A percentile compares a stretch with the other conserved stretches of the same genome.
Conservation (phyloP, 92 coral and sea anemone genomes). For the Phenganax marumi region DNA sequence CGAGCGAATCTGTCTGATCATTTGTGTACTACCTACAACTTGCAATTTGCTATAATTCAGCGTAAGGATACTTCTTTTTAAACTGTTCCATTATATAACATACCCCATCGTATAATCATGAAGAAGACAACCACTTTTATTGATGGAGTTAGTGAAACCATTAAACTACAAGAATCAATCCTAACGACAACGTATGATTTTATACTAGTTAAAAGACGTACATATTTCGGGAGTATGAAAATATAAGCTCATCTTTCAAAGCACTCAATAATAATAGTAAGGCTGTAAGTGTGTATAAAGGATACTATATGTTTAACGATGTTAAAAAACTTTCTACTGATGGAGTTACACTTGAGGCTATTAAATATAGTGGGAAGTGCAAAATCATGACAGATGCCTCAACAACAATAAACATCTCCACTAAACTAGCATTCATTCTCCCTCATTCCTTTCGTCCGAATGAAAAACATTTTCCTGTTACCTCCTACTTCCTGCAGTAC, state of each 20-base stretch:
- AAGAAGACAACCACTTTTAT: constrained; percentile 14
- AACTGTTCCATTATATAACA: not conserved
- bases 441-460: too few relatives aligned
- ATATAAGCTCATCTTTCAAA: not conserved
- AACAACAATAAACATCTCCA: not conserved
- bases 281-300: not conserved
- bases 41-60: too few relatives aligned
- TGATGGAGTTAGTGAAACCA: not conserved
- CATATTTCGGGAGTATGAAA: constrained; percentile 34
- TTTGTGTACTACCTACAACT: too few relatives aligned
- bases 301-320: constrained; percentile 7
- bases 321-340: not conserved
- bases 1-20: too few relatives aligned
- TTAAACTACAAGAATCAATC: constrained; percentile 5
- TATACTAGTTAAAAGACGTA: constrained; percentile 24
- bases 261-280: too few relatives aligned
- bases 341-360: not conserved
- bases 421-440: not conserved
- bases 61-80: too few relatives aligned
- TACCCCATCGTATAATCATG: constrained; percentile 21
- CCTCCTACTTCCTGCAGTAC: too few relatives aligned
- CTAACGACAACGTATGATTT: constrained; percentile 14
- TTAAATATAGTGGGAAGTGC: not conserved
- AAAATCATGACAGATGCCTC: not conserved
- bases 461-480: too few relatives aligned